Base-by-base conservation (phyloP, 2,888 invertebrate species). In the Synanthedon tipuliformis region DNA sequence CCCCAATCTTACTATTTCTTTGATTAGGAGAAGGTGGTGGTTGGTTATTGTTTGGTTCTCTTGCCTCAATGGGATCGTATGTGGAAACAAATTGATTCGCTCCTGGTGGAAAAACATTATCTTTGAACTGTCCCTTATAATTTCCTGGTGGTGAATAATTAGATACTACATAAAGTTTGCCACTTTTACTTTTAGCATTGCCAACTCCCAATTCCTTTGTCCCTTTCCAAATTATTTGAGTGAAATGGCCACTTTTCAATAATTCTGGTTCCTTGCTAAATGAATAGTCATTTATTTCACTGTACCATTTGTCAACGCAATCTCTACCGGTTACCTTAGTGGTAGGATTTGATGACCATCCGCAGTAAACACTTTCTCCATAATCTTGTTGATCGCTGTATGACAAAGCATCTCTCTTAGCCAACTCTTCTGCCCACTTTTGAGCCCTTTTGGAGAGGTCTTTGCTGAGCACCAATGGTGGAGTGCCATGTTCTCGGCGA, bases 121-220 rank as follows among this genome's bases (percentile, higher is more conserved):
- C 89, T 1, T 82, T 75, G 63, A 93, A 94, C 60, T 92, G 91
- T 0, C 93, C 93, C 50, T 91, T 88, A 63, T 89, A 92, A 69
- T 96, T 96, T 12, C 96, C 96, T 1, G 95, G 91, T 0, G 96
- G 95, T 66, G 90, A 89, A 68, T 96, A 96, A 74, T 95, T 94
- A 52, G 93, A 94, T 0, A 97, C 96, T 0, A 96, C 94, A 63
- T 94, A 94, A 1, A 94, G 89, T 71, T 93, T 93, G 1, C 94
- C 95, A 52, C 91, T 90, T 63, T 92, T 91, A 62, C 91, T 92
- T 64, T 91, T 92, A 4, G 94, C 93, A 66, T 90, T 91, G 1
- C 93, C 95, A 3, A 95, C 89, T 1, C 95, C 95, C 56, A 95
- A 76, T 67, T 94, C 92, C 60, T 81, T 90, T 3, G 92, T 92